Percentiles rank a stretch among this genome's conserved stretches.
These are phyloP conservation scores for Cyclophora albipunctata DNA, from an alignment of 2,888 invertebrate species.

Conservation along the genomic window DNA sequence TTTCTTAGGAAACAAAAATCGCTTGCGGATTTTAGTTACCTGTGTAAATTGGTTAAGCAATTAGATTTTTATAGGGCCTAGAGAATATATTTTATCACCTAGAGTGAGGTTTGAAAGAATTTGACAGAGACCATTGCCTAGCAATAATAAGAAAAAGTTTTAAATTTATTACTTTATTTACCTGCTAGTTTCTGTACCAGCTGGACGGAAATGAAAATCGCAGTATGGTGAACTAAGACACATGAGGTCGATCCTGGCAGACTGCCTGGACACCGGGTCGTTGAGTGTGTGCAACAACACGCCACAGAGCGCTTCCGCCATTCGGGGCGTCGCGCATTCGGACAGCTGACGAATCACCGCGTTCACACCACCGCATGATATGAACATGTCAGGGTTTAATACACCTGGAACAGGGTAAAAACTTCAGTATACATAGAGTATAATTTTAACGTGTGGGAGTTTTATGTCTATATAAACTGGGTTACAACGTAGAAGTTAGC, in stretches of 20 bases:
- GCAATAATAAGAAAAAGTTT: neutral
- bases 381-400: conserved; percentile 86
- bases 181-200: conserved; percentile 83
- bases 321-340: conserved; percentile 90
- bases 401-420: conserved; percentile 72
- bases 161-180: conserved; percentile 29
- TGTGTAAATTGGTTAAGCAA: too few species aligned
- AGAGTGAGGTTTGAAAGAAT: too few species aligned
- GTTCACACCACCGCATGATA: conserved; percentile 87
- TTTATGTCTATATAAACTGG: too few species aligned
- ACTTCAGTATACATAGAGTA: too few species aligned
- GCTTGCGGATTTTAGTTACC: too few species aligned
- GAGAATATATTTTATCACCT: too few species aligned
- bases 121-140: too few species aligned
- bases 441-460: too few species aligned
- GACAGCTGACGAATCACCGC: conserved; percentile 88
- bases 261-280: conserved; percentile 85
- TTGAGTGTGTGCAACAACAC: conserved; percentile 90
- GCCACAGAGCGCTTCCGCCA: conserved; percentile 93
- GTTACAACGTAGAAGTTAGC: too few species aligned
- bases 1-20: too few species aligned
- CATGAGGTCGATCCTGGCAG: conserved; percentile 86
- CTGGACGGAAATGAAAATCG: conserved; percentile 87
- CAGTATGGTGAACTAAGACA: conserved; percentile 93
- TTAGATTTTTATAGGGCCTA: too few species aligned